Evolutionary conservation across 2,797 vertebrate species (phyloP).

Genomic region (Taeniopygia guttata): DNA sequence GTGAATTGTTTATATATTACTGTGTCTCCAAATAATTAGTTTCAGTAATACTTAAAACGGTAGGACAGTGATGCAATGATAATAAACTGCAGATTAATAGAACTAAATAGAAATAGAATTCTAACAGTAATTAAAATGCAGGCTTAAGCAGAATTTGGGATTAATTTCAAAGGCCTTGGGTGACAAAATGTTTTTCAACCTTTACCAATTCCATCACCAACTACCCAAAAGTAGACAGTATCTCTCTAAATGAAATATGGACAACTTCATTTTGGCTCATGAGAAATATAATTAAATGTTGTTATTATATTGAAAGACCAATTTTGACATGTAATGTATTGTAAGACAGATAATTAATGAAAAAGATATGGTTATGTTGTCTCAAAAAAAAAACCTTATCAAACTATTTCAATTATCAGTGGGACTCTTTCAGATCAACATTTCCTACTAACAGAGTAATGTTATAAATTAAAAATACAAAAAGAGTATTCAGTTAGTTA

Average conservation of each 20-base stretch:
- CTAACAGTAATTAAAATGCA: not conserved
- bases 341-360: not conserved
- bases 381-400: not conserved
- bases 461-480: not conserved
- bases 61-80: not conserved
- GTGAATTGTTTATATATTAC: not conserved
- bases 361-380: not conserved
- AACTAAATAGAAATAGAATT: not conserved
- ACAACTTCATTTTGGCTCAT: not conserved
- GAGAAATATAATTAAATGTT: not conserved
- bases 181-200: not conserved
- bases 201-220: not conserved
- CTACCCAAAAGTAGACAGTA: not conserved
- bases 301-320: not conserved
- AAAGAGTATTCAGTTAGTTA: not conserved
- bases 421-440: not conserved
- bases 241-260: not conserved
- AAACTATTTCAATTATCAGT: not conserved
- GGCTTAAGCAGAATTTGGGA: not conserved
- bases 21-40: not conserved
- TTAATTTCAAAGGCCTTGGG: not conserved
- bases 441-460: not conserved
- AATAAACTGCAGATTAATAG: not conserved
- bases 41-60: not conserved
- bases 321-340: not conserved